phyloP scores from a whole-genome alignment of 1,140 invertebrate species.

The Platorchestia sp. region DNA sequence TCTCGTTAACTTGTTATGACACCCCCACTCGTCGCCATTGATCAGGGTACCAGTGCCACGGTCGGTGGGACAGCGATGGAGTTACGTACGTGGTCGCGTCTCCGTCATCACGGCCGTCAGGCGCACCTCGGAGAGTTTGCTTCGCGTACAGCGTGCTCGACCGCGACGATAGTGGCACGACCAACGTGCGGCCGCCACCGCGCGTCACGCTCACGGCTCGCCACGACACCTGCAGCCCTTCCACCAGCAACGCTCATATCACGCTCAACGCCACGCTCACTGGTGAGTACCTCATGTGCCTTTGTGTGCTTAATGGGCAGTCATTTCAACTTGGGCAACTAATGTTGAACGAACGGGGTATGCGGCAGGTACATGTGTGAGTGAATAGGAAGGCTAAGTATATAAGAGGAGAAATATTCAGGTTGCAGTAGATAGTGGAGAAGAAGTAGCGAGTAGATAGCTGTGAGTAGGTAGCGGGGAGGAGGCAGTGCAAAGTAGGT shows the following conservation, averaged over 20 bases:
- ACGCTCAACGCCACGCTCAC: slow-evolving; percentile 76
- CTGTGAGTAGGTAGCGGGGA: too few species aligned
- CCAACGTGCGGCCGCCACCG: not conserved
- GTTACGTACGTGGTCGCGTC: slow-evolving; percentile 79
- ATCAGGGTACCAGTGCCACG: slow-evolving; percentile 80
- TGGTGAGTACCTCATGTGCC: slow-evolving; percentile 73
- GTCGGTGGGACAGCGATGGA: slow-evolving; percentile 78
- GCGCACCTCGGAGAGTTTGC: slow-evolving; percentile 76
- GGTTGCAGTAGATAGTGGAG: too few species aligned
- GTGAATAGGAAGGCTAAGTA: too few species aligned
- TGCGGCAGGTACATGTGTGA: too few species aligned
- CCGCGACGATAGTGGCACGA: not conserved
- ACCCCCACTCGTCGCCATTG: too few species aligned
- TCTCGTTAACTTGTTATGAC: too few species aligned
- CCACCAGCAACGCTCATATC: slow-evolving; percentile 71
- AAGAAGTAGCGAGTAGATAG: too few species aligned
- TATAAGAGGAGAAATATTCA: too few species aligned
- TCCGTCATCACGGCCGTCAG: slow-evolving; percentile 75
- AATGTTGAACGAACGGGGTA: too few species aligned
- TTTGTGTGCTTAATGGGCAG: too few species aligned
- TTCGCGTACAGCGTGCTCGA: slow-evolving; percentile 70
- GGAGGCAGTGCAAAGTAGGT: too few species aligned
- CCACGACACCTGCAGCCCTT: slow-evolving; percentile 74
- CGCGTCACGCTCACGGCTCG: slow-evolving; percentile 74
- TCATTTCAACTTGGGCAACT: too few species aligned